These are phyloP conservation scores for Amphiprion percula DNA, from an alignment of 2,113 vertebrate species.

Conservation along the genomic window DNA sequence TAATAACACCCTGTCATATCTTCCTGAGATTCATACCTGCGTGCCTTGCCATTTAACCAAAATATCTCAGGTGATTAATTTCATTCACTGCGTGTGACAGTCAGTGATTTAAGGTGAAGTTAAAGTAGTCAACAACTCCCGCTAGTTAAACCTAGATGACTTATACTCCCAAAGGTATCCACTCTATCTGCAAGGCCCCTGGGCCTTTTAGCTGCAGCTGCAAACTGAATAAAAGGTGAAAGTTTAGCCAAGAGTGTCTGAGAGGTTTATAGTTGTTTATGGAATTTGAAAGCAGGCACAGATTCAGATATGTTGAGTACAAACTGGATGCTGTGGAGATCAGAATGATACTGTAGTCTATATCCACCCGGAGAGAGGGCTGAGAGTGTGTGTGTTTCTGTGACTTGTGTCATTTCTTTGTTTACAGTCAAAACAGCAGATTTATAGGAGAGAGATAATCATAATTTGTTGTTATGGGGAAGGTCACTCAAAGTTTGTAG, in stretches of 20 bases:
- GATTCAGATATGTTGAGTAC: slow-evolving; percentile 50
- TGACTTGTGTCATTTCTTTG: slow-evolving; percentile 54
- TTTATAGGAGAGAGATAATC: slow-evolving; percentile 55
- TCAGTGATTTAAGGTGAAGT: slow-evolving; percentile 40
- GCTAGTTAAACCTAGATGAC: slow-evolving; percentile 40
- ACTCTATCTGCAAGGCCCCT: neutral
- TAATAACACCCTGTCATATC: slow-evolving; percentile 72
- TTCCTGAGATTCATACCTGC: slow-evolving; percentile 28
- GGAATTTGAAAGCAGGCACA: slow-evolving; percentile 40
- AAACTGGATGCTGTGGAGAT: slow-evolving; percentile 50
- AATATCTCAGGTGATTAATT: slow-evolving; percentile 66
- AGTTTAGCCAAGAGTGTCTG: slow-evolving; percentile 13
- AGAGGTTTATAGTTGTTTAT: slow-evolving; percentile 27
- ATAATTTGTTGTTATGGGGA: slow-evolving; percentile 42
- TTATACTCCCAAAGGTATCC: slow-evolving; percentile 8
- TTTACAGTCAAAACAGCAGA: slow-evolving; percentile 65
- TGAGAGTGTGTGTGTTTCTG: slow-evolving; percentile 9
- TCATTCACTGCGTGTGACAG: slow-evolving; percentile 37
- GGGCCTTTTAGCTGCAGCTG: slow-evolving; percentile 22
- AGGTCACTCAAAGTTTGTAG: slow-evolving; percentile 71
- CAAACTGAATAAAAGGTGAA: slow-evolving; percentile 16
- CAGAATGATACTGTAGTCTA: slow-evolving; percentile 29
- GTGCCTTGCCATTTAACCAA: slow-evolving; percentile 37
- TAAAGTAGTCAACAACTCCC: slow-evolving; percentile 38
- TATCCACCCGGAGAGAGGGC: slow-evolving; percentile 12